phyloP scores from a whole-genome alignment of 2,797 vertebrate species.

The Rhabdomys pumilio region DNA sequence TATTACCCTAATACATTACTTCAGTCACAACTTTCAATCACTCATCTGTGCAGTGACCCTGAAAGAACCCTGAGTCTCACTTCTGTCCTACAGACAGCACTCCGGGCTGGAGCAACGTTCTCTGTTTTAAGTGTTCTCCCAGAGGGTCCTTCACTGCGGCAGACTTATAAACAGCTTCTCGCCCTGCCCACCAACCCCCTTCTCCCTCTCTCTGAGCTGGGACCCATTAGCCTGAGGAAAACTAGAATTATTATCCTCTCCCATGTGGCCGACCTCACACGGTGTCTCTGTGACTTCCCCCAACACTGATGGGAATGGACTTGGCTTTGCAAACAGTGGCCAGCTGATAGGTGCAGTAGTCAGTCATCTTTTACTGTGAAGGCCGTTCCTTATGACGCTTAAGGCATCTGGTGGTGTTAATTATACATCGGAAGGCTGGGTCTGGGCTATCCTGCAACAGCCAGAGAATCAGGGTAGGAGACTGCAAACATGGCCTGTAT shows the following conservation, averaged over 20 bases:
- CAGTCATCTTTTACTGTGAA: background rate
- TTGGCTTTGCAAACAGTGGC: background rate
- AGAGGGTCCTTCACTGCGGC: background rate
- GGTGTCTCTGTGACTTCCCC: background rate
- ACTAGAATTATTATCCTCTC: background rate
- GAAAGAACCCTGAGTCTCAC: background rate
- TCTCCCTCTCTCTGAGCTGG: background rate
- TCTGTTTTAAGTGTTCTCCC: background rate
- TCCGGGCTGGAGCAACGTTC: background rate
- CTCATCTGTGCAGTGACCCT: background rate
- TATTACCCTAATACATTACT: background rate
- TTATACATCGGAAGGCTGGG: background rate
- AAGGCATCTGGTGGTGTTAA: background rate
- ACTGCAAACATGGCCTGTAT: background rate
- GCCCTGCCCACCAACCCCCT: too few relatives aligned
- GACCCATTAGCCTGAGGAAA: background rate
- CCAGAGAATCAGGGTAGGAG: background rate
- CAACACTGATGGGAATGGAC: background rate
- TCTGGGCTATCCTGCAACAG: background rate
- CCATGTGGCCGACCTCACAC: background rate
- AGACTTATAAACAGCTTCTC: background rate
- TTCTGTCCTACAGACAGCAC: background rate
- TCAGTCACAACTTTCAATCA: conserved; percentile 25
- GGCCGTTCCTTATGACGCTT: background rate
- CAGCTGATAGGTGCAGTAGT: background rate